phyloP scores from a whole-genome alignment of 64 coral and sea anemone species.

The Actinia equina region DNA sequence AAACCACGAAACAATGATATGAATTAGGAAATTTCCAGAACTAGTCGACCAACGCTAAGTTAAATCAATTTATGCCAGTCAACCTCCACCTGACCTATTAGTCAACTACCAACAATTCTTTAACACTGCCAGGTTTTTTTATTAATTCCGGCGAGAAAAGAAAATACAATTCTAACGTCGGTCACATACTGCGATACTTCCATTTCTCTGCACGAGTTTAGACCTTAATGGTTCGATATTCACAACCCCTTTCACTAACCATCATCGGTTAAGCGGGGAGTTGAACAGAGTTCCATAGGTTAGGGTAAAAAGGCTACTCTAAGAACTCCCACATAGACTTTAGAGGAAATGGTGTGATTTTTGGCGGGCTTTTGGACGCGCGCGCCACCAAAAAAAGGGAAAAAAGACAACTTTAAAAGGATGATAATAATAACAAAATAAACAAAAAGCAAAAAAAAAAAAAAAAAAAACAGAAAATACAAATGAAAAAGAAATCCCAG shows the following conservation, averaged over 20 bases:
- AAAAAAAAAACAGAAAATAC: neutral
- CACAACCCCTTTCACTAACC: neutral
- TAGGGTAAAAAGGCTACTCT: neutral
- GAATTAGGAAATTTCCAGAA: neutral
- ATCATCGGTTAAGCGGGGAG: conserved; percentile 5
- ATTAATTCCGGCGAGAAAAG: neutral
- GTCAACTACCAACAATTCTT: neutral
- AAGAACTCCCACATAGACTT: neutral
- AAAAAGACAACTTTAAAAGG: neutral
- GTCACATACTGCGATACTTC: neutral
- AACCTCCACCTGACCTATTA: neutral
- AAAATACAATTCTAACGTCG: neutral
- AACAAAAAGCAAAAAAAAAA: no score
- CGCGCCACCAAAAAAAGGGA: neutral
- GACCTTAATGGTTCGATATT: neutral
- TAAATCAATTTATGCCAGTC: neutral
- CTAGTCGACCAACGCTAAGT: conserved; percentile 3
- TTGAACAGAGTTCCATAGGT: neutral
- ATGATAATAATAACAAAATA: neutral
- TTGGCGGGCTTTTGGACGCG: conserved; percentile 10
- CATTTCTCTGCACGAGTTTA: neutral
- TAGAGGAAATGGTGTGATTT: neutral
- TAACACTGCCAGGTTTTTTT: neutral
- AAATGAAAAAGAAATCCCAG: neutral
- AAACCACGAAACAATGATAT: neutral